Evolutionary conservation across 2,113 vertebrate species (phyloP).

Genomic region (Coturnix japonica): DNA sequence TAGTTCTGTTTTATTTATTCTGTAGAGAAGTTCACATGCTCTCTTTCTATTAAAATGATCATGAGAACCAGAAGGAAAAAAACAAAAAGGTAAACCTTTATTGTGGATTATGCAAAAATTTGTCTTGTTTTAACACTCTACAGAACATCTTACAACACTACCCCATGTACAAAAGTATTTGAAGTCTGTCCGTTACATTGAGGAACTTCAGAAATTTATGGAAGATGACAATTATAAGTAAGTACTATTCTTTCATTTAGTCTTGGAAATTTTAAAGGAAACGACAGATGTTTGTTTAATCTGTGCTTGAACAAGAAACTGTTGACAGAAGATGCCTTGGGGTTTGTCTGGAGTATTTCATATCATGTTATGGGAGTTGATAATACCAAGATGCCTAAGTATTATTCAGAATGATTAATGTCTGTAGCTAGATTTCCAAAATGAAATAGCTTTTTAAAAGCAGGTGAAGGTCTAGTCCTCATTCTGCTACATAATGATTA

Average conservation of each 20-base stretch:
- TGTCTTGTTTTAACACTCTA: neutral
- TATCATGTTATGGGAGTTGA: neutral
- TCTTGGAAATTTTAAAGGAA: neutral
- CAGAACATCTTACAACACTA: constrained; percentile 89
- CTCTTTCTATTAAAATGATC: neutral
- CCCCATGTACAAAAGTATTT: constrained; percentile 95
- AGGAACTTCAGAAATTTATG: constrained; percentile 96
- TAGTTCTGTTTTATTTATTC: neutral
- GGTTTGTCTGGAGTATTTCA: neutral
- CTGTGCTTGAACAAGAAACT: neutral
- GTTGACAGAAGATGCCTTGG: neutral
- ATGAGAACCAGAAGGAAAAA: neutral
- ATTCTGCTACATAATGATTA: neutral
- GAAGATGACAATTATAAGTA: constrained; percentile 98
- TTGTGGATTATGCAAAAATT: neutral
- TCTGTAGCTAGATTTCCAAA: neutral
- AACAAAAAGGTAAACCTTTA: neutral
- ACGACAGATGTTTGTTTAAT: neutral
- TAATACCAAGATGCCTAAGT: neutral
- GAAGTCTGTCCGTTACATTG: constrained; percentile 93
- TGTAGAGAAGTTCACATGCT: neutral
- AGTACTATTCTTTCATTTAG: constrained; percentile 58
- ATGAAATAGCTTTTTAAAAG: neutral
- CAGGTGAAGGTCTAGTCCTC: neutral
- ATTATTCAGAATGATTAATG: neutral